Conservation (phyloP, 2,113 vertebrate genomes). For the Aptenodytes patagonicus region DNA sequence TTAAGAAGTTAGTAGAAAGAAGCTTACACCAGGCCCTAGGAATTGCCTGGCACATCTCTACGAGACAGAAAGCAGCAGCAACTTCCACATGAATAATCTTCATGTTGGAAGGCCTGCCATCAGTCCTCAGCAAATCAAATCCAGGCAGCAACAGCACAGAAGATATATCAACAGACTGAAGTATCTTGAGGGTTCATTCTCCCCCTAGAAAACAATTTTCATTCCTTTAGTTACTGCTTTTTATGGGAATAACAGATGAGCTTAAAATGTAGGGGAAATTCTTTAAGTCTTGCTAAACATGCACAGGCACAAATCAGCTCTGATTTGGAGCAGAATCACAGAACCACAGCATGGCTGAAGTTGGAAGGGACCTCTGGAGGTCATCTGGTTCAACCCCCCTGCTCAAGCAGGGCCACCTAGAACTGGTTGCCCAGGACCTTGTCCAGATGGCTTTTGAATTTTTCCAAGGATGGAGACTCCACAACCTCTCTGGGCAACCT, state of each 20-base stretch:
- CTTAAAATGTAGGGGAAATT: background rate
- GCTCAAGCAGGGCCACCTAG: background rate
- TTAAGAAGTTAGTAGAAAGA: background rate
- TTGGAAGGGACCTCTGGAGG: background rate
- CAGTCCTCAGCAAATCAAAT: background rate
- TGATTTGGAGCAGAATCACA: background rate
- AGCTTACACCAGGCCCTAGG: background rate
- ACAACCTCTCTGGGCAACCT: background rate
- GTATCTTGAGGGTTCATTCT: background rate
- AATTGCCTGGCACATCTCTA: background rate
- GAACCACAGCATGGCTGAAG: background rate
- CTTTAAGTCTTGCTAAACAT: background rate
- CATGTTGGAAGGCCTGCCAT: background rate
- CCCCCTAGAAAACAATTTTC: background rate
- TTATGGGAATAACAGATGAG: background rate
- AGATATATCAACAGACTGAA: background rate
- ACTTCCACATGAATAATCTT: background rate
- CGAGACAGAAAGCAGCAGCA: background rate
- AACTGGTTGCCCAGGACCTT: background rate
- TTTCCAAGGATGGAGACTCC: background rate
- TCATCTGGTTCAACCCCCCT: background rate
- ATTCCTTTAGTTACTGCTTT: background rate
- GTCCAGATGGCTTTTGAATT: background rate
- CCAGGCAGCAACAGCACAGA: background rate
- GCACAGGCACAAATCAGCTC: background rate